Evolutionary conservation across 1,140 invertebrate species (phyloP).

Genomic region (Drosophila leontia): DNA sequence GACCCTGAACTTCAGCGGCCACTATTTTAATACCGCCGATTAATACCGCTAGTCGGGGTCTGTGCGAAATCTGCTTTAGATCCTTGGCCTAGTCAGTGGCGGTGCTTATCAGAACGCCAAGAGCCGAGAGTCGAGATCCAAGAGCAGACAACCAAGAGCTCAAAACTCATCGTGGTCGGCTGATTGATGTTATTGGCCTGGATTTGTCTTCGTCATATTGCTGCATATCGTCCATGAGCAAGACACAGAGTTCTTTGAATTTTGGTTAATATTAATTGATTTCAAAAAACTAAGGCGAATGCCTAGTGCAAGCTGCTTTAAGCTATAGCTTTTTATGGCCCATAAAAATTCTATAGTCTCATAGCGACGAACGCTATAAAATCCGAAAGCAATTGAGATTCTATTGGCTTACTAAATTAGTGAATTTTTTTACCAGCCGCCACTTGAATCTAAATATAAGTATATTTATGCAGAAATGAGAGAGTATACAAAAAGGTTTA

Average conservation of each 20-base stretch:
- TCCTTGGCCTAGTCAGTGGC: slow-evolving; percentile 50
- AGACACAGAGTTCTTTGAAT: not conserved
- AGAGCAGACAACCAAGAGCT: not conserved
- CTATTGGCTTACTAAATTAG: not conserved
- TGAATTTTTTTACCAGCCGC: not conserved
- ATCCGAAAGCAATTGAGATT: slow-evolving; percentile 1
- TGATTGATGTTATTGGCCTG: slow-evolving; percentile 48
- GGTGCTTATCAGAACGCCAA: slow-evolving; percentile 41
- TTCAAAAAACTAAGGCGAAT: not conserved
- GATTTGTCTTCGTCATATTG: slow-evolving; percentile 26
- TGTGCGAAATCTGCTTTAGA: slow-evolving; percentile 30
- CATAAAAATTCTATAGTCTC: slow-evolving; percentile 23
- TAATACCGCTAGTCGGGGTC: slow-evolving; percentile 51
- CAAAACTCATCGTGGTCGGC: not conserved
- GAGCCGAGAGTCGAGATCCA: not conserved
- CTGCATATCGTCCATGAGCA: slow-evolving; percentile 1
- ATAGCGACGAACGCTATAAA: slow-evolving; percentile 1
- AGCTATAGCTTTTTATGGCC: slow-evolving; percentile 5
- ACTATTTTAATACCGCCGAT: slow-evolving; percentile 37
- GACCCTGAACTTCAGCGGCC: slow-evolving; percentile 72
- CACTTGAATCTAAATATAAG: not conserved
- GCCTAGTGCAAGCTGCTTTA: not conserved
- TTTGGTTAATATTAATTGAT: not conserved
- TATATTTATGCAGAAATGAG: not conserved
- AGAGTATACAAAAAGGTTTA: not conserved